Evolutionary conservation across 2,797 vertebrate species (phyloP), one percentile per base, ranked within the genome.

Genomic region (Sebastes hopkinsi): DNA sequence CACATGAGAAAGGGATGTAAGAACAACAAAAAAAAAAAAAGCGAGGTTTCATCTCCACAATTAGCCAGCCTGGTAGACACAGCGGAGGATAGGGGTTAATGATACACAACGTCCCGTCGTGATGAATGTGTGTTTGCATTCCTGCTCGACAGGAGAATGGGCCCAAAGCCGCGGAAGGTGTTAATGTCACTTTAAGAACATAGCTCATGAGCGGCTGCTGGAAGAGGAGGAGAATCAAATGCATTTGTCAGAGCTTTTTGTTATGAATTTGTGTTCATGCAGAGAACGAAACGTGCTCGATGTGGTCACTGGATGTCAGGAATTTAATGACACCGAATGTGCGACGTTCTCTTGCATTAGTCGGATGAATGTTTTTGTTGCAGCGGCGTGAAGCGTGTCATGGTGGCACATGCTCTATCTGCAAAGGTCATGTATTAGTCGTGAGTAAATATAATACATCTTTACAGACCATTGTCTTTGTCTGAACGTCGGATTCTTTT

Each of bases 41-140:
- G n/a, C 30, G n/a, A 72, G 83, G 87, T 88, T 70, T 89, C 81
- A 82, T 83, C 85, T 84, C 42, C 81, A 66, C 75, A 80, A 77
- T 87, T 75, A 84, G 76, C 65, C 20, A 1, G 71, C 75, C 72
- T 59, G 81, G 62, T 36, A 84, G 80, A 89, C 77, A 61, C 81
- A 85, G 89, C 79, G 22, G 82, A 86, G 85, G 84, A 91, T 84
- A 60, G 82, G 90, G 92, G 93, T 93, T 91, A 93, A 90, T 82
- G 68, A 85, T 83, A 93, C 90, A 92, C 87, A 86, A 75, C 22
- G 81, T 81, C 82, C 84, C n/a, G 9, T 8, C 12, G 66, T 95
- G 93, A 95, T 95, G 92, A 93, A 95, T 95, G 93, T 90, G 67
- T 93, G 94, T 95, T 95, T 95, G 93, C 95, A 94, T 94, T 95